These are phyloP conservation scores for Enteromius anoplus DNA, from an alignment of 2,797 vertebrate species.

Conservation along the genomic window DNA sequence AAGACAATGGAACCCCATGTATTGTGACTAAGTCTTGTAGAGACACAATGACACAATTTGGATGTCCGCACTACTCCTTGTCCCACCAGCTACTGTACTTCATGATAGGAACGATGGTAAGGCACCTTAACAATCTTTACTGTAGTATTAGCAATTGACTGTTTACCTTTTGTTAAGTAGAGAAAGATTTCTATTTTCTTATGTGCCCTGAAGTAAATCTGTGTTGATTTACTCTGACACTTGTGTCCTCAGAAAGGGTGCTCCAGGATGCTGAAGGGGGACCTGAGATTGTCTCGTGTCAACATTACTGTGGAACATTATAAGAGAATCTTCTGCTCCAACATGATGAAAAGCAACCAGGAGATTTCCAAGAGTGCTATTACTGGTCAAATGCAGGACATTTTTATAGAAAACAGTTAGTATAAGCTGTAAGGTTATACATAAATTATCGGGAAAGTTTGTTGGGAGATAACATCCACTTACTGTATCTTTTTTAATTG, in stretches of 20 bases:
- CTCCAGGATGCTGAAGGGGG: slow-evolving; percentile 76
- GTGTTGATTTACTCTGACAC: not conserved
- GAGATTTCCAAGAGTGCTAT: slow-evolving; percentile 70
- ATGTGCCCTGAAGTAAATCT: slow-evolving; percentile 1
- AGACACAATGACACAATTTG: slow-evolving; percentile 79
- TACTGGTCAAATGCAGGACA: slow-evolving; percentile 71
- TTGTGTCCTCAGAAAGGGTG: slow-evolving; percentile 78
- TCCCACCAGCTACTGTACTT: slow-evolving; percentile 91
- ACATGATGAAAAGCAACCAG: slow-evolving; percentile 87
- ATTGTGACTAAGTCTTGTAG: slow-evolving; percentile 78
- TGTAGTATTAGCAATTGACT: not conserved
- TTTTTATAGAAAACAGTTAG: slow-evolving; percentile 91
- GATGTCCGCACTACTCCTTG: slow-evolving; percentile 81
- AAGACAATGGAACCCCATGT: slow-evolving; percentile 77
- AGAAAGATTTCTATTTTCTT: not conserved
- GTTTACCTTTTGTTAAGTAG: not conserved
- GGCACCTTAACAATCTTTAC: slow-evolving; percentile 11
- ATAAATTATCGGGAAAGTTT: not conserved
- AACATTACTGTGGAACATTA: slow-evolving; percentile 76
- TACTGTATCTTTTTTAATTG: not conserved
- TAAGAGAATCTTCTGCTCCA: slow-evolving; percentile 84
- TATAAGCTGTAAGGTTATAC: not conserved
- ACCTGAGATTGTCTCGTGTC: slow-evolving; percentile 67
- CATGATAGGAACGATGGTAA: slow-evolving; percentile 84
- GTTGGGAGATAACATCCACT: not conserved